Evolutionary conservation across 2,113 vertebrate species (phyloP).

Genomic region (Nothobranchius kuhntae): DNA sequence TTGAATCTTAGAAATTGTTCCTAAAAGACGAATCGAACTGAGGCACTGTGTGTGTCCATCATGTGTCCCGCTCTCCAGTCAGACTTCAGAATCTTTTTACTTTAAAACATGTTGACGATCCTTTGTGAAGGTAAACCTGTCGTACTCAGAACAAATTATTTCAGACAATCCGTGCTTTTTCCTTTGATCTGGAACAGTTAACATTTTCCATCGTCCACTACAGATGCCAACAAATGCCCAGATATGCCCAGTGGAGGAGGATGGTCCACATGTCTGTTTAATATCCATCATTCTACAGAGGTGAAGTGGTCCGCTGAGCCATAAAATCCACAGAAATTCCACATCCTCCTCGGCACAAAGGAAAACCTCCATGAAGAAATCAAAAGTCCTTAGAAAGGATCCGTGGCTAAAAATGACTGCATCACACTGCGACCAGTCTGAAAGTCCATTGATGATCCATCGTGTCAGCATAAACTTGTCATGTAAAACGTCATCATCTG

Average conservation of each 20-base stretch:
- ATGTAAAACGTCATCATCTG: conserved; percentile 46
- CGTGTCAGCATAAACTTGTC: neutral
- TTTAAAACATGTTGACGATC: neutral
- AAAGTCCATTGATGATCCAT: conserved; percentile 11
- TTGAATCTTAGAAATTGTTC: neutral
- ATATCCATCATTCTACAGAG: neutral
- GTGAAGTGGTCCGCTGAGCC: neutral
- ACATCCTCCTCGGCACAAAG: neutral
- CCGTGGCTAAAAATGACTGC: conserved; percentile 7
- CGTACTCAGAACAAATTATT: neutral
- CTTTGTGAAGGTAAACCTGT: neutral
- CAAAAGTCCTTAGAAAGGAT: neutral
- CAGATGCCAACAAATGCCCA: too few relatives aligned
- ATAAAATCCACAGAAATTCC: too few relatives aligned
- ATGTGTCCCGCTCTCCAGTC: neutral
- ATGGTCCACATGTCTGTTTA: too few relatives aligned
- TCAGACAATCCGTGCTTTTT: neutral
- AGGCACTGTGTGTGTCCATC: conserved; percentile 9
- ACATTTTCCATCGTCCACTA: too few relatives aligned
- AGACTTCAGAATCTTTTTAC: too few relatives aligned
- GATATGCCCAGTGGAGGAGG: too few relatives aligned
- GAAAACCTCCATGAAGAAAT: neutral
- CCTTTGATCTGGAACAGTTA: neutral
- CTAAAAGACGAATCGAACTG: neutral
- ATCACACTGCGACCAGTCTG: neutral